Evolutionary conservation across 2,888 invertebrate species (phyloP), one percentile per base, ranked within the genome.

Genomic region (Parnassius orleans): DNA sequence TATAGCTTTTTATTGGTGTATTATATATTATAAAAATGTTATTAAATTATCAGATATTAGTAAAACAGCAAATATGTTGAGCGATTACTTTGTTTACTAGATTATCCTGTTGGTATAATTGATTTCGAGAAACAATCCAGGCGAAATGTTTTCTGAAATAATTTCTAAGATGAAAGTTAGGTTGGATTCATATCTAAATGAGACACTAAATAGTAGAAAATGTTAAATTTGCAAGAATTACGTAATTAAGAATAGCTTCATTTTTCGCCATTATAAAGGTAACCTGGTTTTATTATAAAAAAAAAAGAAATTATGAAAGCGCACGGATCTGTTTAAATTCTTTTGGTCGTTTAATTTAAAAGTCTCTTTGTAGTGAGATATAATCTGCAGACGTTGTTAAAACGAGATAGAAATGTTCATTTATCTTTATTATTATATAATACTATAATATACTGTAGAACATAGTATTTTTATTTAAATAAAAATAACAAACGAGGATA

Each of bases 141-240:
- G 57, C 48, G 15, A 57, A 62, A 62, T 62, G 51, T 58, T 57
- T 62, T 57, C 57, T 44, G 53, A 50, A 57, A 53, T 57, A 62
- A 62, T 57, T 53, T 57, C 50, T 53, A 15, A 57, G 53, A 58
- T 50, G 57, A 62, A 62, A 62, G 57, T 62, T 62, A 57, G 48
- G 33, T 57, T 50, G 53, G 53, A 57, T 62, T 62, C 48, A 53
- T 62, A 15, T 54, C 43, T 62, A 54, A 62, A 62, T 57, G 57
- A 53, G 57, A 62, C 57, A 58, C 50, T 43, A 33, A 57, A 48
- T 57, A 57, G 50, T 53, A 14, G 53, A 15, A 47, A 48, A 48
- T n/a, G 54, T 42, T 57, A 53, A 62, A 57, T 57, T 57, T 50
- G 53, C 57, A 53, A 62, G 43, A 48, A 57, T 62, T 62, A 57